Evolutionary conservation across 2,797 vertebrate species (phyloP), one percentile per base, ranked within the genome.

Genomic region (Psittacula echo): DNA sequence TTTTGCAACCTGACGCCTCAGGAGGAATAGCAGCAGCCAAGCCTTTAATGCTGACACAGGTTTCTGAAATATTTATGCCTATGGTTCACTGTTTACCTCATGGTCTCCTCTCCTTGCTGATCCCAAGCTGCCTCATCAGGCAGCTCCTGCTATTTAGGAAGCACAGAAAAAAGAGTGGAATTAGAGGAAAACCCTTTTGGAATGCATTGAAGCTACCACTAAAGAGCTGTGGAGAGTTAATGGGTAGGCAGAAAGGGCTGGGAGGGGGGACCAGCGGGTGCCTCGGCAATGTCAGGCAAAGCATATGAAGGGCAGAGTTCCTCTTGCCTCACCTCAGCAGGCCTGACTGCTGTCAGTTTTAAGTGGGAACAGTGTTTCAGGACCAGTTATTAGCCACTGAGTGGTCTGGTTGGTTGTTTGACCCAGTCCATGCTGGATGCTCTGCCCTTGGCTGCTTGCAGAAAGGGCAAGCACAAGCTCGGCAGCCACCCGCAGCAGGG

Each of bases 11-110:
- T 66, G 81, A 89, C 53, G 90, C 58, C 92, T 79, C 41, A n/a
- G 94, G 83, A 88, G 65, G 41, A 96, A 86, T 66, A 84, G 80
- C 91, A 81, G 85, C 67, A 76, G 85, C 85, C 84, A 48, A 90
- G 65, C 87, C 67, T 93, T 96, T 93, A 82, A 70, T 3, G 4
- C 86, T 54, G 93, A 74, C 90, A 86, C 64, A 44, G 93, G 93
- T 93, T 88, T 86, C 91, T 94, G 84, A 91, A 95, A 94, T 93
- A 94, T 94, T 96, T 94, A 95, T 96, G 81, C 56, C 64, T 3
- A 7, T 34, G n/a, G 56, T 37, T 60, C 56, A 26, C 56, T 88
- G 70, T 91, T 94, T 93, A 82, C 74, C 60, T 71, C 60, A 2
- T 21, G 48, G 61, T 70, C 71, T 90, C 23, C 62, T 72, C 66